A percentile compares a stretch with the other conserved stretches of the same genome.
Evolutionary conservation across 2,113 vertebrate genomes (phyloP).

Genomic region (Scartelaos histophorus): DNA sequence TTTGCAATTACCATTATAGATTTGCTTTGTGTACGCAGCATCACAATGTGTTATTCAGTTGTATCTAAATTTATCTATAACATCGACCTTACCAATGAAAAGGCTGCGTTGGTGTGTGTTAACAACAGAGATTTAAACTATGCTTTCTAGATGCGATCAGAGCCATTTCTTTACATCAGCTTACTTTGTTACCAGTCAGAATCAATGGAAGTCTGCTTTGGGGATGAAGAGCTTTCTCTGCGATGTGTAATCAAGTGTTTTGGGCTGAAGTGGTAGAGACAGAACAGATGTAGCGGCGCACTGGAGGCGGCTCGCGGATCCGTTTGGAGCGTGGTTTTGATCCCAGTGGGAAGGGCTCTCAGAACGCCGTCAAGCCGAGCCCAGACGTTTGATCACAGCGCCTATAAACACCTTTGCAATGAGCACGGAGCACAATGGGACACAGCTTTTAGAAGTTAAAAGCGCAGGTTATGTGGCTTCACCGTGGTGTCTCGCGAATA

Average conservation of each 20-base stretch:
- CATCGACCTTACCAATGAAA: constrained; percentile 1
- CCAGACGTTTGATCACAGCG: constrained; percentile 49
- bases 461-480: not conserved
- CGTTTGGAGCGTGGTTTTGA: constrained; percentile 47
- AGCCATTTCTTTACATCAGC: constrained; percentile 13
- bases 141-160: constrained; percentile 19
- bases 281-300: constrained; percentile 33
- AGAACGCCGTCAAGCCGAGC: constrained; percentile 27
- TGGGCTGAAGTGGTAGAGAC: constrained; percentile 16
- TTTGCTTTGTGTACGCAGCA: not conserved
- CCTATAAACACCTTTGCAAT: constrained; percentile 50
- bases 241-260: constrained; percentile 25
- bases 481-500: not conserved
- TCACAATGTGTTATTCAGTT: not conserved
- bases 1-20: not conserved
- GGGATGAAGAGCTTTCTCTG: constrained; percentile 32
- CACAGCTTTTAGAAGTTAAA: not conserved
- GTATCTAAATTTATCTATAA: constrained; percentile 22
- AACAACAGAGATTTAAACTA: constrained; percentile 16
- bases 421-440: constrained; percentile 14
- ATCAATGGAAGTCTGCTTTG: constrained; percentile 5
- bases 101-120: not conserved
- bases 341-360: constrained; percentile 35
- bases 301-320: constrained; percentile 26
- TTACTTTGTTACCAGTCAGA: constrained; percentile 19